These are phyloP conservation scores for Chelonia mydas DNA, from an alignment of 2,797 vertebrate genomes.

Conservation along the genomic window DNA sequence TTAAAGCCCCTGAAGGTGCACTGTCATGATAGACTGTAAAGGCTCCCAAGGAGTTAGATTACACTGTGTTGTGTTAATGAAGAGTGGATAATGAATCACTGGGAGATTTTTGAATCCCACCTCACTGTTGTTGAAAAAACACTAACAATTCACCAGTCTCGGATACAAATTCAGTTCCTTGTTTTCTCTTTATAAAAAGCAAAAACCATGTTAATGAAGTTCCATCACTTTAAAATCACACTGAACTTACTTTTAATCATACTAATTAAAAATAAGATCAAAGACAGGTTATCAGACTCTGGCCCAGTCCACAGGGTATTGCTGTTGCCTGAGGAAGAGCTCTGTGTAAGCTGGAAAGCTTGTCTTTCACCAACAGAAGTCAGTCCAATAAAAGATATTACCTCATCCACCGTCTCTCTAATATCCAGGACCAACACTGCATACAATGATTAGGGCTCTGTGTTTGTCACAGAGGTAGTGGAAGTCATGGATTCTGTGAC, in stretches of 20 bases:
- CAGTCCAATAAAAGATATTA: neutral
- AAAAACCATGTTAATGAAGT: neutral
- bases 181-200: neutral
- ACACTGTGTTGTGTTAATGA: neutral
- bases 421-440: neutral
- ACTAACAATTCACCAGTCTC: neutral
- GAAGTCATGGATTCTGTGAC: too few relatives aligned
- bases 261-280: neutral
- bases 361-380: neutral
- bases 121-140: neutral
- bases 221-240: neutral
- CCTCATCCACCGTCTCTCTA: neutral
- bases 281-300: neutral
- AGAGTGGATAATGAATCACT: neutral
- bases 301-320: neutral
- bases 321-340: neutral
- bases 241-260: neutral
- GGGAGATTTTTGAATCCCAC: neutral
- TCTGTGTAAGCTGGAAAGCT: neutral
- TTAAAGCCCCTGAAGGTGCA: neutral
- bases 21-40: neutral
- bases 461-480: too few relatives aligned
- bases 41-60: constrained; percentile 4
- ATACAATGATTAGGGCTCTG: neutral
- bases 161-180: neutral